These are phyloP conservation scores for Eulithis prunata DNA, from an alignment of 2,888 invertebrate species.

Conservation along the genomic window DNA sequence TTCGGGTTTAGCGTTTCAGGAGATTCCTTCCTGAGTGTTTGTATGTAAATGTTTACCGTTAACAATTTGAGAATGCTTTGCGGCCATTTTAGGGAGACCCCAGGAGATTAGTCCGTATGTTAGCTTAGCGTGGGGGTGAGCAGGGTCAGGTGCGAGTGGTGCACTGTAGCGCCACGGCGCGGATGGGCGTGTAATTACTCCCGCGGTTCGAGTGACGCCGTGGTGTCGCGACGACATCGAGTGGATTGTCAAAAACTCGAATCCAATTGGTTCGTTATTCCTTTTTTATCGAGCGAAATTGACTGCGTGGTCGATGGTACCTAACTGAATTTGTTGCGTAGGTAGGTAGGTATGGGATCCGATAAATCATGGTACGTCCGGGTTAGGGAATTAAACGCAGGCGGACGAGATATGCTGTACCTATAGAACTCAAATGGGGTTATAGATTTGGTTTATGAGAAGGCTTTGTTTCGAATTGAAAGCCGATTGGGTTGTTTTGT, in stretches of 20 bases:
- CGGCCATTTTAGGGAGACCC: slow-evolving; percentile 50
- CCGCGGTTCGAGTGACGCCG: slow-evolving; percentile 51
- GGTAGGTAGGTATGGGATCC: slow-evolving; percentile 20
- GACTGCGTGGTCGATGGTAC: slow-evolving; percentile 33
- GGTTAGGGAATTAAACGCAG: slow-evolving; percentile 25
- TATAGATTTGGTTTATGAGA: slow-evolving; percentile 21
- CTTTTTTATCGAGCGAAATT: slow-evolving; percentile 49
- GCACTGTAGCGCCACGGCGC: slow-evolving; percentile 53
- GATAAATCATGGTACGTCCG: slow-evolving; percentile 25
- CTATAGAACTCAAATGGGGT: slow-evolving; percentile 26
- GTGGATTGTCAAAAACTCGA: slow-evolving; percentile 66
- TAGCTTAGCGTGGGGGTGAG: slow-evolving; percentile 17
- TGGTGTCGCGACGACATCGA: slow-evolving; percentile 56
- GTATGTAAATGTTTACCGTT: slow-evolving; percentile 59
- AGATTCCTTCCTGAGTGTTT: slow-evolving; percentile 55
- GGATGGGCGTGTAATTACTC: slow-evolving; percentile 60
- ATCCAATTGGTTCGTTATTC: slow-evolving; percentile 61
- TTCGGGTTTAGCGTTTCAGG: slow-evolving; percentile 58
- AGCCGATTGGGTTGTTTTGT: slow-evolving; percentile 18
- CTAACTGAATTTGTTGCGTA: slow-evolving; percentile 40
- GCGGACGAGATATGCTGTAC: slow-evolving; percentile 10
- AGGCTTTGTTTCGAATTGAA: slow-evolving; percentile 11
- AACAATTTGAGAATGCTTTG: slow-evolving; percentile 59
- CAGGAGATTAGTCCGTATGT: slow-evolving; percentile 30
- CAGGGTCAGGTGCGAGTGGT: slow-evolving; percentile 49